phyloP scores from a whole-genome alignment of 2,113 vertebrate genomes.

The Zootoca vivipara region DNA sequence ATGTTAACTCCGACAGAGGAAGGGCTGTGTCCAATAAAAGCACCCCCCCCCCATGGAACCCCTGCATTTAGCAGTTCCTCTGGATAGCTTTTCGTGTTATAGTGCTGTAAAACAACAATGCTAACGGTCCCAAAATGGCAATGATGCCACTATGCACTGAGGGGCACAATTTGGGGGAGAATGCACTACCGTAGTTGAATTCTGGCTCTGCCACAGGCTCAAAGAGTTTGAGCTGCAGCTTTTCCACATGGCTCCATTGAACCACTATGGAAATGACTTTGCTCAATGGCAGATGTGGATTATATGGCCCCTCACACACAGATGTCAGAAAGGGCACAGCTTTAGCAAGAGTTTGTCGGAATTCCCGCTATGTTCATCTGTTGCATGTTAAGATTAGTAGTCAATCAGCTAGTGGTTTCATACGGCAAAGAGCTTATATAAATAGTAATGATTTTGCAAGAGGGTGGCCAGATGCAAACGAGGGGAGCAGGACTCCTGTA shows the following conservation, averaged over 20 bases:
- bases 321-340: background rate
- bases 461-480: too few relatives aligned
- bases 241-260: background rate
- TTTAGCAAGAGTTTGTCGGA: background rate
- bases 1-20: conserved; percentile 33
- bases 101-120: background rate
- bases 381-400: background rate
- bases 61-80: conserved; percentile 6
- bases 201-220: background rate
- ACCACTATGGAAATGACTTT: background rate
- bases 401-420: background rate
- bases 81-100: background rate
- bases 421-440: background rate
- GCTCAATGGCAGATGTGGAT: background rate
- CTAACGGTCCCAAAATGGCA: background rate
- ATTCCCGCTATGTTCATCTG: background rate
- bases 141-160: background rate
- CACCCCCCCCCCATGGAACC: background rate
- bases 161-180: background rate
- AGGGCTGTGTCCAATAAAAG: conserved; percentile 32
- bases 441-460: background rate
- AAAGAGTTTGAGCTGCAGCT: background rate
- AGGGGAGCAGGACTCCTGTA: too few relatives aligned
- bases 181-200: background rate
- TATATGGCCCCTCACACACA: rapidly evolving